Conservation (phyloP, 2,113 vertebrate genomes). For the Rutilus rutilus region DNA sequence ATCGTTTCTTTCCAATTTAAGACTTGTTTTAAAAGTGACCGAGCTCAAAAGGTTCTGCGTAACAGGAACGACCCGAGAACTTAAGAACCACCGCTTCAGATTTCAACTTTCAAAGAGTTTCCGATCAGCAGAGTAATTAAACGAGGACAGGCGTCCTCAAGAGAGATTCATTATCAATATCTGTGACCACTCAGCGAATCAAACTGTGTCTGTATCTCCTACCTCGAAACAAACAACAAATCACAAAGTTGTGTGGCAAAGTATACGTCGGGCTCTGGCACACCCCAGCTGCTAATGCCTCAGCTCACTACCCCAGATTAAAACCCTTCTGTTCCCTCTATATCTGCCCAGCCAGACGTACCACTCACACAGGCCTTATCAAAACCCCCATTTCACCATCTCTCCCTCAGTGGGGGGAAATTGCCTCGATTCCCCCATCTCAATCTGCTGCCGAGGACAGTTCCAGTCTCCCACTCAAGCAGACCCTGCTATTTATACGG, state of each 20-base stretch:
- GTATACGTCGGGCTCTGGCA: conserved; percentile 32
- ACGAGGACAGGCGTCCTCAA: neutral
- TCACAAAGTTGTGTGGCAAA: conserved; percentile 38
- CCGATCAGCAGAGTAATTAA: neutral
- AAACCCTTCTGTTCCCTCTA: conserved; percentile 58
- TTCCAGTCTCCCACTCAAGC: conserved; percentile 49
- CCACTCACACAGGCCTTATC: conserved; percentile 45
- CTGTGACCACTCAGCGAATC: conserved; percentile 10
- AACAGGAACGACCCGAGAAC: neutral
- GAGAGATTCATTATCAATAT: conserved; percentile 15
- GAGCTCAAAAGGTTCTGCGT: neutral
- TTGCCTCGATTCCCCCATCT: conserved; percentile 39
- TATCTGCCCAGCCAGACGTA: conserved; percentile 57
- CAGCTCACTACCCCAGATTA: conserved; percentile 63
- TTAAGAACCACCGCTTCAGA: neutral
- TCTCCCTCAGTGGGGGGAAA: conserved; percentile 55
- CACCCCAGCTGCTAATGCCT: conserved; percentile 60
- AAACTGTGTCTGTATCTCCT: conserved; percentile 25
- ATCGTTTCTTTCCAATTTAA: too few relatives aligned
- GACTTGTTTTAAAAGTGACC: neutral
- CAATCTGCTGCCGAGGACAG: conserved; percentile 56
- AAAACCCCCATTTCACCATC: conserved; percentile 55
- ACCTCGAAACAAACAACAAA: neutral
- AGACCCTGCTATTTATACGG: conserved; percentile 56
- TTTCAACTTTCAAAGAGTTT: conserved; percentile 12